phyloP scores from a whole-genome alignment of 2,888 invertebrate species.

The Synergus itoensis region DNA sequence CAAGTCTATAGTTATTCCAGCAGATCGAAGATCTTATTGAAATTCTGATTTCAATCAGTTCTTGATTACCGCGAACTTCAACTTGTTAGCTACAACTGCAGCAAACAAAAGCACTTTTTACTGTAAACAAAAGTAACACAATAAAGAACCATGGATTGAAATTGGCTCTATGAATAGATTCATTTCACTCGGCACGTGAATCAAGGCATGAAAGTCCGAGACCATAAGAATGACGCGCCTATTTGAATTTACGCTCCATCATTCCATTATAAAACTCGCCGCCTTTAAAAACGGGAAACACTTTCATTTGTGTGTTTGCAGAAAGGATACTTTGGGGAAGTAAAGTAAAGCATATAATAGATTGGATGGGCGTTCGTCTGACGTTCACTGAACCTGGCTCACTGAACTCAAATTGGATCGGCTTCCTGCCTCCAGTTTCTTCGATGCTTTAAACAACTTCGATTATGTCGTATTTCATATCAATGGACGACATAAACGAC shows the following conservation, averaged over 20 bases:
- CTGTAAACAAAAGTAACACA: not conserved
- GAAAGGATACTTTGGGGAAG: slow-evolving; percentile 5
- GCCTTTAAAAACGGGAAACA: not conserved
- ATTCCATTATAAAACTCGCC: not conserved
- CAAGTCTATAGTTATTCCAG: no score
- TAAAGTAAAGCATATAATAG: slow-evolving; percentile 11
- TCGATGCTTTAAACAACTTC: not conserved
- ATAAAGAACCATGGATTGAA: not conserved
- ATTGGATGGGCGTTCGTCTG: slow-evolving; percentile 52
- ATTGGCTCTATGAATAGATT: not conserved
- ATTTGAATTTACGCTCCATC: not conserved
- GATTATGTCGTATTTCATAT: slow-evolving; percentile 10
- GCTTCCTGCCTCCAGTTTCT: not conserved
- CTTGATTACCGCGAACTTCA: not conserved
- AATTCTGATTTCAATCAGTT: not conserved
- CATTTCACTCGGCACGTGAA: not conserved
- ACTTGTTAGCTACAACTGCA: not conserved
- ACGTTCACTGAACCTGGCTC: slow-evolving; percentile 38
- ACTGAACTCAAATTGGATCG: slow-evolving; percentile 23
- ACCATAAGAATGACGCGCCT: slow-evolving; percentile 1
- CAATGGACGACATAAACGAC: not conserved
- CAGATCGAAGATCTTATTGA: not conserved
- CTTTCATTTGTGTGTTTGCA: slow-evolving; percentile 12
- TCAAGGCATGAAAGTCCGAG: slow-evolving; percentile 11
- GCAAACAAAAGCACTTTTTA: not conserved